Evolutionary conservation across 2,888 invertebrate genomes (phyloP).

Genomic region (Drosophila neoperkinsi): DNA sequence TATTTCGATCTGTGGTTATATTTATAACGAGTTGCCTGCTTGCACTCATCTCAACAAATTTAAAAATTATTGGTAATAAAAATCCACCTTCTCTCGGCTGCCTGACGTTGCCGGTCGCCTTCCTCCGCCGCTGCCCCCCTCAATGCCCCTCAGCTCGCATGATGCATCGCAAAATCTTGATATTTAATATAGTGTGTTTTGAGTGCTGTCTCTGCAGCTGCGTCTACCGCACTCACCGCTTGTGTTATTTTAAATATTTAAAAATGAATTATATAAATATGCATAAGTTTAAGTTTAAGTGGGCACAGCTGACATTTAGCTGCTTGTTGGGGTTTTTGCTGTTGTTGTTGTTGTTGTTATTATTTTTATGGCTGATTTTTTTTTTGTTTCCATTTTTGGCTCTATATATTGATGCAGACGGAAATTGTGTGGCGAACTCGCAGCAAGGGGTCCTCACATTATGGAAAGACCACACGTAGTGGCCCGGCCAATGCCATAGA

Average conservation of each 20-base stretch:
- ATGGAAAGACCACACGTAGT: constrained; percentile 42
- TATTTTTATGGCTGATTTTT: constrained; percentile 1
- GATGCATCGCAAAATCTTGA: constrained; percentile 74
- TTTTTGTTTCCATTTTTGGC: constrained; percentile 5
- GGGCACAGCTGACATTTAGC: constrained; percentile 72
- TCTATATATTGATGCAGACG: constrained; percentile 33
- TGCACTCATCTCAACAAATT: constrained; percentile 78
- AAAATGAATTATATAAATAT: constrained; percentile 79
- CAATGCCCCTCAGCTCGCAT: constrained; percentile 26
- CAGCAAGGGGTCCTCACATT: constrained; percentile 38
- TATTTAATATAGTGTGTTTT: constrained; percentile 72
- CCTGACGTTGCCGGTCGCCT: not conserved
- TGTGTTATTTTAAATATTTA: constrained; percentile 68
- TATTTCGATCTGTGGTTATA: constrained; percentile 72
- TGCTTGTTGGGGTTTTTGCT: constrained; percentile 24
- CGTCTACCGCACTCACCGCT: constrained; percentile 5
- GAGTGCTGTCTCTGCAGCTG: constrained; percentile 44
- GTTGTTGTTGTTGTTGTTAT: not conserved
- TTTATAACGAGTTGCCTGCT: constrained; percentile 76
- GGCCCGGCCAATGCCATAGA: constrained; percentile 41
- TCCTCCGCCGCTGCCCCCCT: not conserved
- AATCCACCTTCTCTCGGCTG: constrained; percentile 67
- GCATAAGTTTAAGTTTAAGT: constrained; percentile 77
- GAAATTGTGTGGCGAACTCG: constrained; percentile 18
- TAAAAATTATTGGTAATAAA: constrained; percentile 76